Evolutionary conservation across 1,140 invertebrate species (phyloP), one percentile per base, ranked within the genome.

Genomic region (Hetaerina americana): DNA sequence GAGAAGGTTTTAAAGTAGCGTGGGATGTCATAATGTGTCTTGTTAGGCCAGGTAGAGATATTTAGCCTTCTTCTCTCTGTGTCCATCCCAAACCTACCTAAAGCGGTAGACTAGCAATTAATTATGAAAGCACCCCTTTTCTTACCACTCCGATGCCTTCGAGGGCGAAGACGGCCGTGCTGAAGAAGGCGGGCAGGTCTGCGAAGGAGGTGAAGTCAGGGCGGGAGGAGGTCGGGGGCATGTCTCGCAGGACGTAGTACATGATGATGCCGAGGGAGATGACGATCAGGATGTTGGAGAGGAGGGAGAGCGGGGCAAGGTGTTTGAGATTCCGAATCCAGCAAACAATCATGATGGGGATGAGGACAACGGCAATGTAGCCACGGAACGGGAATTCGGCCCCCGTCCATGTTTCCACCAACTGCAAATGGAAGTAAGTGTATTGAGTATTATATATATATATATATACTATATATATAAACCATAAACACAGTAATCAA

Each of bases 121-220:
- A 6, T 66, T 71, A 26, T 10, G 8, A 40, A n/a, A 73, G 40
- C 26, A 66, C 12, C 26, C 5, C 26, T 66, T 66, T 24, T 27
- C 68, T 69, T 69, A 81, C 76, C 15, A 84, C 66, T 18, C 82
- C 80, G 74, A 86, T 84, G 26, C 85, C 86, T 77, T 87, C 85
- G 75, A 86, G 80, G 1, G 86, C 81, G 77, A 83, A 88, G 5
- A 88, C 78, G 8, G 84, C 84, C 5, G 85, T 82, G 2, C 79
- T 82, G 77, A 86, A 85, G 68, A 78, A 86, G 22, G 84, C 75
- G 0, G 78, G 75, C 6, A 79, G 71, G 0, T 76, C 26, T 0
- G 70, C 5, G 0, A 73, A 12, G 1, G 70, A 24, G 1, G 76
- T 77, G 40, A 76, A 75, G 5, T 28, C 6, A 0, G 72, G n/a